phyloP scores from a whole-genome alignment of 1,140 invertebrate species.

The Notospermus geniculatus region DNA sequence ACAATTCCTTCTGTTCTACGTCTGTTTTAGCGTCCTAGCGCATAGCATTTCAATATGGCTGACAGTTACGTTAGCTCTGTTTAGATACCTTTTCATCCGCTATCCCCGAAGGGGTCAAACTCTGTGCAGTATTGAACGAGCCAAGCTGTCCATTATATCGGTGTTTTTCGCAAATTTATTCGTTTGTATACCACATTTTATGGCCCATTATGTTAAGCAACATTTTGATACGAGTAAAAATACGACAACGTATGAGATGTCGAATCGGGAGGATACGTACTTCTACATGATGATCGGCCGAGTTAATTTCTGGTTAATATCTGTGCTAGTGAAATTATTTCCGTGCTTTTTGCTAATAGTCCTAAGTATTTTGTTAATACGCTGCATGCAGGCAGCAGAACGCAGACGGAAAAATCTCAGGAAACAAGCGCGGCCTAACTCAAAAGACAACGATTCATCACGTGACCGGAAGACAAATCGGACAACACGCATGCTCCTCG shows the following conservation, averaged over 20 bases:
- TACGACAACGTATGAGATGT: background rate
- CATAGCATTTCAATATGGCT: constrained; percentile 94
- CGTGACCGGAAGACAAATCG: constrained; percentile 64
- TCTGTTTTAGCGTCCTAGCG: constrained; percentile 72
- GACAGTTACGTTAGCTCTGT: constrained; percentile 87
- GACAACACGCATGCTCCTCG: constrained; percentile 87
- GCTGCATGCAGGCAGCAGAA: constrained; percentile 67
- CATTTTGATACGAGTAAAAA: background rate
- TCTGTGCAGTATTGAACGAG: constrained; percentile 75
- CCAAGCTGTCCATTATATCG: constrained; percentile 70
- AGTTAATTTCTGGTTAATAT: constrained; percentile 86
- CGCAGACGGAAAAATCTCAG: constrained; percentile 41
- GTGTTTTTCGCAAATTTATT: constrained; percentile 73
- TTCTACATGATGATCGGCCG: constrained; percentile 61
- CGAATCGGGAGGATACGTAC: constrained; percentile 18
- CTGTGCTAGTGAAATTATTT: constrained; percentile 78
- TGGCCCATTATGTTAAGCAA: constrained; percentile 65
- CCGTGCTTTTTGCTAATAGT: constrained; percentile 80
- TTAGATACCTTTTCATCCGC: constrained; percentile 63
- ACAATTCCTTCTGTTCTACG: constrained; percentile 46
- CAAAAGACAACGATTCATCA: constrained; percentile 33
- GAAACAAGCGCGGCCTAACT: constrained; percentile 26
- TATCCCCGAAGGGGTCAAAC: constrained; percentile 60
- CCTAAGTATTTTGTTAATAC: constrained; percentile 77
- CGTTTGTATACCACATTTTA: constrained; percentile 76